phyloP scores from a whole-genome alignment of 1,140 invertebrate genomes.

The Maniola jurtina region DNA sequence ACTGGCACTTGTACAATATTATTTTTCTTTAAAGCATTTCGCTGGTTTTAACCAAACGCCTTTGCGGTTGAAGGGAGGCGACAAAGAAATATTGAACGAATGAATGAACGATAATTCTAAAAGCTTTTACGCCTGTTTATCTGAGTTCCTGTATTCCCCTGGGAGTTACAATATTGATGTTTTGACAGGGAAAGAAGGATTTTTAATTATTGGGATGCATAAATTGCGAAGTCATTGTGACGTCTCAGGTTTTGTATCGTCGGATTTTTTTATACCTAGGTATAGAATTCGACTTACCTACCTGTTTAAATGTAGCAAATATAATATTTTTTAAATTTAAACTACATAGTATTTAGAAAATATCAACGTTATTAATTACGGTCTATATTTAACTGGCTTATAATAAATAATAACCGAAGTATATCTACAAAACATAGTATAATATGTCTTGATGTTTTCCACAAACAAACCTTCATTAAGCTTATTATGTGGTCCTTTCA shows the following conservation, averaged over 20 bases:
- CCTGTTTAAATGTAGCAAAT: too few relatives aligned
- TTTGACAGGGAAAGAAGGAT: slow-evolving; percentile 56
- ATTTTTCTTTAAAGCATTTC: slow-evolving; percentile 51
- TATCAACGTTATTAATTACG: too few relatives aligned
- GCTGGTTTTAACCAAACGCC: slow-evolving; percentile 50
- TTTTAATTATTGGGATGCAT: slow-evolving; percentile 46
- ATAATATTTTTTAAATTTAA: too few relatives aligned
- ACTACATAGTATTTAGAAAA: too few relatives aligned
- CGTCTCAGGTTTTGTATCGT: neutral
- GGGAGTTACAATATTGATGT: slow-evolving; percentile 71
- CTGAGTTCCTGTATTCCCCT: slow-evolving; percentile 50
- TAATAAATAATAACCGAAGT: too few relatives aligned
- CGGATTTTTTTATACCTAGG: neutral
- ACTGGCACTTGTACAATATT: neutral
- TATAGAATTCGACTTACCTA: too few relatives aligned
- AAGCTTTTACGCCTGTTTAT: slow-evolving; percentile 71
- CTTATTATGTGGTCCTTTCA: too few relatives aligned
- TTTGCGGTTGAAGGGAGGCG: slow-evolving; percentile 49
- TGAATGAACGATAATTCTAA: slow-evolving; percentile 73
- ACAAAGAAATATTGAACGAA: slow-evolving; percentile 71
- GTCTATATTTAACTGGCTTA: too few relatives aligned
- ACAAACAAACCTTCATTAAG: too few relatives aligned
- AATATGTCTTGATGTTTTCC: too few relatives aligned
- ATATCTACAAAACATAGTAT: too few relatives aligned
- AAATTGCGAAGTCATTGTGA: slow-evolving; percentile 17